Base-by-base conservation (phyloP, 2,888 invertebrate species). In the Eupithecia centaureata region DNA sequence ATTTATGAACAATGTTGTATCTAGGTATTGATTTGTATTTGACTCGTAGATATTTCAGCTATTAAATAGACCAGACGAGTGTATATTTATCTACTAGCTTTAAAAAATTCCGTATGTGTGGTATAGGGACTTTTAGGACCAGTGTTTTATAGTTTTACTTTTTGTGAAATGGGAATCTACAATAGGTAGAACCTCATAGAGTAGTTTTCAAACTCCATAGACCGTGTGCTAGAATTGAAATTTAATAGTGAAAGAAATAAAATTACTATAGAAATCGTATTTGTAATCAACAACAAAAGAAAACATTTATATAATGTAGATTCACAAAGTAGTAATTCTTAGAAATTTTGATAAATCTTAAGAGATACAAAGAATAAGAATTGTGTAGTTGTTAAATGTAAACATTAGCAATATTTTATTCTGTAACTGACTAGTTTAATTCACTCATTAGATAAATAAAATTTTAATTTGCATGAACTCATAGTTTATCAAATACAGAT, bases 401-500 rank as follows among this genome's bases (percentile, higher is more conserved):
- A 22, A 47, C 42, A 7, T 47, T 47, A 12, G 18, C 22, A 47
- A 47, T 47, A 4, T 22, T 42, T 42, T 42, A 1, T 47, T 47
- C 22, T 18, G 1, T 18, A 42, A 18, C 18, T 22, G 22, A 22
- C 10, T 47, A 47, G 22, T 47, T 22, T 22, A 22, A 47, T 22
- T 22, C 0, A 47, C 8, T 42, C 10, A 10, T 47, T 47, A 8
- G 18, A 47, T 47, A 47, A 47, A 22, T 3, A 22, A 12, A 47
- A 12, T 3, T 12, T 12, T 10, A 42, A 22, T 47, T 22, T 4
- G 47, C 47, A 22, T 3, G 1, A 42, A 8, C 8, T 47, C n/a
- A 47, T 18, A 22, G 47, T 47, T 47, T 22, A 8, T 47, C 18
- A 22, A 42, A 47, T 64, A 61, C 61, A 93, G 93, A 75, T 93